phyloP scores from a whole-genome alignment of 2,113 vertebrate species.

The Peromyscus californicus region DNA sequence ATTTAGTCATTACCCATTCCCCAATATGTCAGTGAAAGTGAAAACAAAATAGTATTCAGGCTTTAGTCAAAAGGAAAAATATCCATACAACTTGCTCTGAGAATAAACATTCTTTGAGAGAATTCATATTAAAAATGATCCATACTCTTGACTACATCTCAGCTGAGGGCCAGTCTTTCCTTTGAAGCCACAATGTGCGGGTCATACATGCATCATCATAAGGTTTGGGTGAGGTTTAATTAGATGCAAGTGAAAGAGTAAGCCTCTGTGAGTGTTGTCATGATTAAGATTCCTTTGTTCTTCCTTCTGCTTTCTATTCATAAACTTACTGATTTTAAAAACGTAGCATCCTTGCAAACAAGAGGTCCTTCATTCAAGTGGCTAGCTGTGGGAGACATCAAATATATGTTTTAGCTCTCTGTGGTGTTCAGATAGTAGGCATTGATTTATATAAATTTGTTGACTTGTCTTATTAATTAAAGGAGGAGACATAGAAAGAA shows the following conservation, averaged over 20 bases:
- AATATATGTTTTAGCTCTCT: not conserved
- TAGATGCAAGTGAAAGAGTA: not conserved
- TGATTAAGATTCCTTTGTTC: not conserved
- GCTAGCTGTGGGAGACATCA: not conserved
- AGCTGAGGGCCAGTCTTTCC: not conserved
- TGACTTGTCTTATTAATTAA: conserved; percentile 1
- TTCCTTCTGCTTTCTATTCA: not conserved
- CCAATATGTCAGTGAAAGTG: not conserved
- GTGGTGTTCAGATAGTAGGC: not conserved
- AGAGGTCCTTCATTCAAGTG: not conserved
- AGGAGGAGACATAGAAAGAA: conserved; percentile 38
- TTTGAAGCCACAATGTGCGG: not conserved
- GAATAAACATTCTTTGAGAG: conserved; percentile 48
- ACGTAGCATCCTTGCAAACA: not conserved
- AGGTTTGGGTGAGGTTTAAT: not conserved
- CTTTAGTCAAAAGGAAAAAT: conserved; percentile 35
- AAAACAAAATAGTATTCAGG: not conserved
- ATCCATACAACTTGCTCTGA: not conserved
- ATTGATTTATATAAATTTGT: not conserved
- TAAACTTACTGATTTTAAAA: conserved; percentile 41
- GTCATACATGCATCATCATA: not conserved
- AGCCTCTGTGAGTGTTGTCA: not conserved
- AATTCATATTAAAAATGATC: not conserved
- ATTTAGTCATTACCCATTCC: not conserved
- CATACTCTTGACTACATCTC: not conserved